Evolutionary conservation across 1,140 invertebrate species (phyloP).

Genomic region (Pogonomyrmex barbatus): DNA sequence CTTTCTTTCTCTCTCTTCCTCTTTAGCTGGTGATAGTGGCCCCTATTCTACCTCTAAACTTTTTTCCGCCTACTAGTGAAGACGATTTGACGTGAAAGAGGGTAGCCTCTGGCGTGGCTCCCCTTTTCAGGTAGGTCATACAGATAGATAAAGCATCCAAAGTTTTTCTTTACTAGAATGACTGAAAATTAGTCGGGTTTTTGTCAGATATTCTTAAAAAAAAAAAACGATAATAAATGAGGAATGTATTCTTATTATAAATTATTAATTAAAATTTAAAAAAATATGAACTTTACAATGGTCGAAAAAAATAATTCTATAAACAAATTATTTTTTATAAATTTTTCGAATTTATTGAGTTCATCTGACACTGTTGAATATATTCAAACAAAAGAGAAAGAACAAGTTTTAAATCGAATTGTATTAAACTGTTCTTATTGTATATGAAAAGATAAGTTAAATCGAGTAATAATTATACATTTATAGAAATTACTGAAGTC

Average conservation of each 20-base stretch:
- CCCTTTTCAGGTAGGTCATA: neutral
- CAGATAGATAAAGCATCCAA: neutral
- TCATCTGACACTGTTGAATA: neutral
- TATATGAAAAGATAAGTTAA: neutral
- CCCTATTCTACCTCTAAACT: slow-evolving; percentile 70
- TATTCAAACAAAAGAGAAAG: neutral
- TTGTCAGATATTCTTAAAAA: neutral
- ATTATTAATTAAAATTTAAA: neutral
- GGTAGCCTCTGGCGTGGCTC: slow-evolving; percentile 26
- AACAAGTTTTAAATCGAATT: neutral
- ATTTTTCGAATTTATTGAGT: neutral
- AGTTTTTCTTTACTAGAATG: neutral
- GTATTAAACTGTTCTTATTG: neutral
- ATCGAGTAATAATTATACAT: neutral
- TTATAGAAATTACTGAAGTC: neutral
- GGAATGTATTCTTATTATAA: neutral
- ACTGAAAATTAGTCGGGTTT: neutral
- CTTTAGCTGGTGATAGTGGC: slow-evolving; percentile 63
- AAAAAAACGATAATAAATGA: neutral
- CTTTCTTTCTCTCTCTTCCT: slow-evolving; percentile 53
- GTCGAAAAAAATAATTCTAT: neutral
- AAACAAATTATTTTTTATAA: no score
- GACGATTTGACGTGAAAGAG: slow-evolving; percentile 49
- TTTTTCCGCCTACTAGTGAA: slow-evolving; percentile 61
- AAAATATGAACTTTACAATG: neutral